phyloP scores from a whole-genome alignment of 2,888 invertebrate genomes.

The Drosophila stalkeri region DNA sequence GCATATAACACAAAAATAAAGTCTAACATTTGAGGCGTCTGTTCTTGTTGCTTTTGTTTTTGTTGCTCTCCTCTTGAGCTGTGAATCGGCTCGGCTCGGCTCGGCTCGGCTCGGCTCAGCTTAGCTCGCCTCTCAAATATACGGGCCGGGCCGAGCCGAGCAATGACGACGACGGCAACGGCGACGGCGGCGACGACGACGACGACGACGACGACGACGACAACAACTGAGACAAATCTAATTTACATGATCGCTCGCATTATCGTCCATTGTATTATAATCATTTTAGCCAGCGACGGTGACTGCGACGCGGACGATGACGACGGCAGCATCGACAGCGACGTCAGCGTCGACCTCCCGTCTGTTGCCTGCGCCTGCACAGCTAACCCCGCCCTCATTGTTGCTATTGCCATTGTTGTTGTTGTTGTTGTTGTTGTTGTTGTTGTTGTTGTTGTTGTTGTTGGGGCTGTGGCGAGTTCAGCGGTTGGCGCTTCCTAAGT shows the following conservation, averaged over 20 bases:
- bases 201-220: not conserved
- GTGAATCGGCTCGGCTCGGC: slow-evolving; percentile 13
- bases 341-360: slow-evolving; percentile 51
- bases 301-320: not conserved
- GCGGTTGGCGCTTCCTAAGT: slow-evolving; percentile 79
- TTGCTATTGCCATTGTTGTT: slow-evolving; percentile 20
- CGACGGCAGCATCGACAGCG: slow-evolving; percentile 22
- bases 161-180: not conserved
- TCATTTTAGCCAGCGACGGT: slow-evolving; percentile 54
- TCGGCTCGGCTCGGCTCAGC: too few relatives aligned
- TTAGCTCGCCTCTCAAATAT: not conserved
- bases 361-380: slow-evolving; percentile 49
- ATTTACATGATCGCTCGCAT: slow-evolving; percentile 82
- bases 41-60: slow-evolving; percentile 27
- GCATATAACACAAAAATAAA: slow-evolving; percentile 19
- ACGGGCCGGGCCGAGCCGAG: not conserved
- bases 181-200: slow-evolving; percentile 34
- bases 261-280: slow-evolving; percentile 81
- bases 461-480: slow-evolving; percentile 70
- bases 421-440: slow-evolving; percentile 9
- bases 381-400: slow-evolving; percentile 40
- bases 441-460: slow-evolving; percentile 15
- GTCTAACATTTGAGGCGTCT: slow-evolving; percentile 5
- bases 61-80: slow-evolving; percentile 33
- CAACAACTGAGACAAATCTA: slow-evolving; percentile 78